A percentile compares a stretch with the other conserved stretches of the same genome.
phyloP scores from a whole-genome alignment of 2,797 vertebrate genomes.

The Pyrocephalus nanus region DNA sequence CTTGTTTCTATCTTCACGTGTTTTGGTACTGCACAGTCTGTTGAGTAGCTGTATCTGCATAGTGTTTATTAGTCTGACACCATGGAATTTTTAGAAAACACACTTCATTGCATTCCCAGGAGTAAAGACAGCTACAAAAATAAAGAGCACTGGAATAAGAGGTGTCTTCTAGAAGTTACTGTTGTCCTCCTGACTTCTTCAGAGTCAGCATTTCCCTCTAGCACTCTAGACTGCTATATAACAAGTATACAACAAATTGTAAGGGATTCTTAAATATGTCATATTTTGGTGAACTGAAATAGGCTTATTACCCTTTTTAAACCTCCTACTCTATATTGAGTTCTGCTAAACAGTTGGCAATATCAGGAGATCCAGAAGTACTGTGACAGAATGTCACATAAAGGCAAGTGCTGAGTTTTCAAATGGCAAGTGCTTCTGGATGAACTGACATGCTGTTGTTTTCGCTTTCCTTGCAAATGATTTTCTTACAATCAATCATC shows the following conservation, averaged over 20 bases:
- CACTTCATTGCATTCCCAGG: neutral
- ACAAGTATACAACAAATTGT: neutral
- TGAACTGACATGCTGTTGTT: neutral
- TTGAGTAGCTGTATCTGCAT: neutral
- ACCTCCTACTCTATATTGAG: neutral
- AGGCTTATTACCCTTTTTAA: neutral
- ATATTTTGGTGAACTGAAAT: neutral
- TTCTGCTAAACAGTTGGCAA: neutral
- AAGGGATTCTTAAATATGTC: neutral
- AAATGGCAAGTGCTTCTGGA: neutral
- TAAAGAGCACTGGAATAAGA: neutral
- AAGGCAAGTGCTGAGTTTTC: neutral
- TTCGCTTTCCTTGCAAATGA: neutral
- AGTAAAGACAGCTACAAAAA: neutral
- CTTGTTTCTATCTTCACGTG: neutral
- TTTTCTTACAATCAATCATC: neutral
- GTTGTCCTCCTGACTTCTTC: neutral
- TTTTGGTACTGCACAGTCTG: neutral
- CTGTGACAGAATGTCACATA: neutral
- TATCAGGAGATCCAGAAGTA: neutral
- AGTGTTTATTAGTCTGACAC: neutral
- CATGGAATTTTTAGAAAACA: neutral
- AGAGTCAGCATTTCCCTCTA: neutral
- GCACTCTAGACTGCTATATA: neutral
- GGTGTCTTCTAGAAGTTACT: neutral